These are phyloP conservation scores for Pachyrhynchus sulphureomaculatus DNA, from an alignment of 1,140 invertebrate species.

Conservation along the genomic window DNA sequence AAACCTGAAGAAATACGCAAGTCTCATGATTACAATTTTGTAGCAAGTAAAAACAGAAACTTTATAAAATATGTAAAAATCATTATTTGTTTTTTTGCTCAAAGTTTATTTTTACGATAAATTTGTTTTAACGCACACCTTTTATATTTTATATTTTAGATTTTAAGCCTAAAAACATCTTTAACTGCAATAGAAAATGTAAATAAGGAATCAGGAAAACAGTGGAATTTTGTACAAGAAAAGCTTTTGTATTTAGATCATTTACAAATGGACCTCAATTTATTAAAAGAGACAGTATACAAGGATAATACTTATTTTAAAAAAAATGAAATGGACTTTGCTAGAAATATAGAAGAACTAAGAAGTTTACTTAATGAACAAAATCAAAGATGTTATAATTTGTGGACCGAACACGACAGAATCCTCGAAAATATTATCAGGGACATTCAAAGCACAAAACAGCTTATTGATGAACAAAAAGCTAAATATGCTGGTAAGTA, in stretches of 20 bases:
- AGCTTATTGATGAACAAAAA: constrained; percentile 41
- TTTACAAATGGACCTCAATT: constrained; percentile 61
- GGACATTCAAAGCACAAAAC: constrained; percentile 50
- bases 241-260: constrained; percentile 23
- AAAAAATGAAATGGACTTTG: constrained; percentile 60
- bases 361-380: constrained; percentile 55
- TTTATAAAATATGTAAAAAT: too few relatives aligned
- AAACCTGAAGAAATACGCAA: too few relatives aligned
- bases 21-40: too few relatives aligned
- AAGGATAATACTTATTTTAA: constrained; percentile 56
- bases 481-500: constrained; percentile 14
- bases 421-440: constrained; percentile 47
- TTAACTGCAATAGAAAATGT: not conserved
- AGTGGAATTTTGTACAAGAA: constrained; percentile 8
- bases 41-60: too few relatives aligned
- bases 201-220: constrained; percentile 8
- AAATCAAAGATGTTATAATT: constrained; percentile 41
- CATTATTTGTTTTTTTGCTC: too few relatives aligned
- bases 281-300: constrained; percentile 57
- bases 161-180: not conserved
- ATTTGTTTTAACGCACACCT: too few relatives aligned
- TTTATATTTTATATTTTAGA: constrained; percentile 2
- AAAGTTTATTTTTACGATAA: too few relatives aligned
- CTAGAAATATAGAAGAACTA: constrained; percentile 64
- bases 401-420: constrained; percentile 50